Conservation (phyloP, 2,797 vertebrate species). For the Iguana delicatissima region DNA sequence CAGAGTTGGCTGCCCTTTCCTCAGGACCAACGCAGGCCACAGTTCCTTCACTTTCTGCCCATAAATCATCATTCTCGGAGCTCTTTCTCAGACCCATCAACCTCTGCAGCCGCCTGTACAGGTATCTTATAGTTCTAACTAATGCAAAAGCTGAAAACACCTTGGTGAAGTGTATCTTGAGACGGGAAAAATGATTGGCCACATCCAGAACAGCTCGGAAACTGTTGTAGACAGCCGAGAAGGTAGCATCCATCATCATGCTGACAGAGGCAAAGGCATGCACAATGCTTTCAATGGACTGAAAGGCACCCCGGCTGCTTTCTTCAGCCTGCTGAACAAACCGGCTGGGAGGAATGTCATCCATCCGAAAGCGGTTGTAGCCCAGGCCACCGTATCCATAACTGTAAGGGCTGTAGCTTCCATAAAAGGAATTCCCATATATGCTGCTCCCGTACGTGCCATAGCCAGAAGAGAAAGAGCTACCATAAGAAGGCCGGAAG, state of each 20-base stretch:
- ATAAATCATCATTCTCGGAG: constrained; percentile 91
- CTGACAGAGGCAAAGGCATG: constrained; percentile 96
- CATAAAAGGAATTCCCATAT: constrained; percentile 90
- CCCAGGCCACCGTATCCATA: constrained; percentile 85
- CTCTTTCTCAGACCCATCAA: constrained; percentile 87
- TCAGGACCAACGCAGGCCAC: constrained; percentile 78
- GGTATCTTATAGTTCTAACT: constrained; percentile 91
- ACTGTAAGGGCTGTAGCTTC: constrained; percentile 89
- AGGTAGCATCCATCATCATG: constrained; percentile 99
- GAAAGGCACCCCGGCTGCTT: constrained; percentile 96
- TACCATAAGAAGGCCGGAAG: constrained; percentile 88
- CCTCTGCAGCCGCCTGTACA: constrained; percentile 89
- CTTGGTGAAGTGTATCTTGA: constrained; percentile 94
- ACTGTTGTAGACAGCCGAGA: constrained; percentile 97
- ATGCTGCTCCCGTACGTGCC: constrained; percentile 86
- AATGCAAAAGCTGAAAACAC: constrained; percentile 96
- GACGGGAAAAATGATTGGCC: constrained; percentile 95
- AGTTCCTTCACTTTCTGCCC: constrained; percentile 90
- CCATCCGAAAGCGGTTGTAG: constrained; percentile 85
- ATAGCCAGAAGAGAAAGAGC: constrained; percentile 87
- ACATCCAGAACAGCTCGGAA: constrained; percentile 97
- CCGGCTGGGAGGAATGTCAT: constrained; percentile 90
- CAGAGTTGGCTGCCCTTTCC: constrained; percentile 77
- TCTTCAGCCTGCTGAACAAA: constrained; percentile 98
- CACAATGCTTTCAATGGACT: constrained; percentile 99